Base-by-base conservation (phyloP, 2,113 vertebrate genomes). In the Vulpes vulpes region DNA sequence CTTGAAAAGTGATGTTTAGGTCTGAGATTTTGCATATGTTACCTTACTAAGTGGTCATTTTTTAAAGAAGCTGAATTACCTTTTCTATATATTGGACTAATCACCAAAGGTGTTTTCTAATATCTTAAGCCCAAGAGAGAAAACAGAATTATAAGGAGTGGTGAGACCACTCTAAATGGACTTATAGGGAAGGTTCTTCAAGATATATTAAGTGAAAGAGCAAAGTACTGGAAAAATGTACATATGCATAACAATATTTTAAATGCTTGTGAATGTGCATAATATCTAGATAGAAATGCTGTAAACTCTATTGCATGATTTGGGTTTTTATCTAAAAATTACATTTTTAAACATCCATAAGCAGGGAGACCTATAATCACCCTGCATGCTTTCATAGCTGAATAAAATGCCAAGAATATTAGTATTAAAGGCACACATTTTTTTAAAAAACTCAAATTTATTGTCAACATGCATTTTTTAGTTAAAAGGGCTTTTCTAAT, bases 351-450 rank as follows among this genome's bases (percentile, higher is more conserved):
- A 53, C 85, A 55, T 85, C 43, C 3, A 35, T 67, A 87, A 67
- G 35, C 87, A 93, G n/a, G 30, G 53, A 95, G 51, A 94, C 80
- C 55, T 94, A 65, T 3, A 80, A n/a, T 49, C 49, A 59, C 64
- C 27, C 38, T 38, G 19, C 17, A 38, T 6, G 62, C 32, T 95
- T 92, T 32, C 4, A 83, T 19, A 92, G 32, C 94, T 94, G 22
- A 88, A 38, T 88, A 69, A 92, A 96, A 92, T 97, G 49, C 43
- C 35, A 93, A 35, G 25, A 91, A 23, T 71, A 69, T 8, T 69
- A 69, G 2, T 93, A 53, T 82, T 96, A 57, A 95, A 93, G 6
- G 5, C 16, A 43, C 51, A 12, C 1, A 71, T 62, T 82, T 51
- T 43, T 43, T 43, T 7, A 43, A 43, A 43, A 9, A 97, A 94